Conservation (phyloP, 92 coral and sea anemone species). For the Epizoanthus rinbou region DNA sequence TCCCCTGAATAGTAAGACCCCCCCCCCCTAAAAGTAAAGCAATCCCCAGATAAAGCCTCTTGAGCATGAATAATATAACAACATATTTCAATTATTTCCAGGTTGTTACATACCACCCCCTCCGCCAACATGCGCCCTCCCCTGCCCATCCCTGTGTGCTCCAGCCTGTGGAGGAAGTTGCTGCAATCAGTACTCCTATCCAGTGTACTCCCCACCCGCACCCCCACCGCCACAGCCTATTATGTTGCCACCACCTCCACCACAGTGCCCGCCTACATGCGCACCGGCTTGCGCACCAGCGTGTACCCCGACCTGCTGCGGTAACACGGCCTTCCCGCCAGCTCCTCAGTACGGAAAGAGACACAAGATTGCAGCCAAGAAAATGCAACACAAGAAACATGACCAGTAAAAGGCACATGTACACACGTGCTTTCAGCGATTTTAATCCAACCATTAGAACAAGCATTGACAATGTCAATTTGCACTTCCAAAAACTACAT, state of each 20-base stretch:
- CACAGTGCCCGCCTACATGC: slow-evolving; percentile 22
- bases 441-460: background rate
- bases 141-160: slow-evolving; percentile 35
- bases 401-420: background rate
- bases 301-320: slow-evolving; percentile 34
- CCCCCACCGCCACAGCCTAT: slow-evolving; percentile 21
- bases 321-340: slow-evolving; percentile 21
- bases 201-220: slow-evolving; percentile 1
- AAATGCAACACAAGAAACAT: background rate
- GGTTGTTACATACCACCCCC: slow-evolving; percentile 34
- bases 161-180: slow-evolving; percentile 36
- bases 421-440: background rate
- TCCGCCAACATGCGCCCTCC: slow-evolving; percentile 19
- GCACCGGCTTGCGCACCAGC: slow-evolving; percentile 43
- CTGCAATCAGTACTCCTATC: slow-evolving; percentile 34
- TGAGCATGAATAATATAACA: too few species aligned
- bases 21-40: too few species aligned
- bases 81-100: background rate
- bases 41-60: too few species aligned
- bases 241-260: slow-evolving; percentile 20
- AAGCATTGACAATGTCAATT: background rate
- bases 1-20: too few species aligned
- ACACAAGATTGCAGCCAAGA: slow-evolving; percentile 15
- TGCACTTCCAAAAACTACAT: background rate
- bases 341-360: slow-evolving; percentile 19